Evolutionary conservation across 2,113 vertebrate species (phyloP).

Genomic region (Lynx canadensis): DNA sequence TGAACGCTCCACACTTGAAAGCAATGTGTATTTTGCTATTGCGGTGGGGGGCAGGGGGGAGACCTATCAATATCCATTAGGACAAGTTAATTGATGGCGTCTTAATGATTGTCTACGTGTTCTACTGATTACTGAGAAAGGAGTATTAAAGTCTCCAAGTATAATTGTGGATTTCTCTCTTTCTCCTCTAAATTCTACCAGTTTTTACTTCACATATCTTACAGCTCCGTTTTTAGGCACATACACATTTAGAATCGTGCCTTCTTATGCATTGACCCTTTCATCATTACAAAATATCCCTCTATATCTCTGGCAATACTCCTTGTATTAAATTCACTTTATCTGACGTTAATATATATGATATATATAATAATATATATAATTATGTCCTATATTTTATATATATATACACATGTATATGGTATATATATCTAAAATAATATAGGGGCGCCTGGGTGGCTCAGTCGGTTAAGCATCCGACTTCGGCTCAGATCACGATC

Average conservation of each 20-base stretch:
- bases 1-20: not conserved
- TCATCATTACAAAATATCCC: not conserved
- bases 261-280: not conserved
- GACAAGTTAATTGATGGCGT: not conserved
- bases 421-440: too few species aligned
- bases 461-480: too few species aligned
- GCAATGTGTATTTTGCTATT: not conserved
- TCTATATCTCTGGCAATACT: not conserved
- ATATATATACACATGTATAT: not conserved
- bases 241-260: not conserved
- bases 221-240: not conserved
- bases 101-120: not conserved
- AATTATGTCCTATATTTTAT: not conserved
- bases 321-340: not conserved
- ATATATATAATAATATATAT: not conserved
- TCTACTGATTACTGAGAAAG: not conserved
- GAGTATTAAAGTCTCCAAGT: not conserved
- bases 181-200: slow-evolving; percentile 15
- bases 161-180: not conserved
- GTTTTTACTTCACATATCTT: not conserved
- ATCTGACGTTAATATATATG: not conserved
- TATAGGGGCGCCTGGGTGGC: too few species aligned
- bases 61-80: not conserved
- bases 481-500: too few species aligned
- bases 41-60: not conserved